phyloP scores from a whole-genome alignment of 2,888 invertebrate genomes.

The Kryphioiulus occultus region DNA sequence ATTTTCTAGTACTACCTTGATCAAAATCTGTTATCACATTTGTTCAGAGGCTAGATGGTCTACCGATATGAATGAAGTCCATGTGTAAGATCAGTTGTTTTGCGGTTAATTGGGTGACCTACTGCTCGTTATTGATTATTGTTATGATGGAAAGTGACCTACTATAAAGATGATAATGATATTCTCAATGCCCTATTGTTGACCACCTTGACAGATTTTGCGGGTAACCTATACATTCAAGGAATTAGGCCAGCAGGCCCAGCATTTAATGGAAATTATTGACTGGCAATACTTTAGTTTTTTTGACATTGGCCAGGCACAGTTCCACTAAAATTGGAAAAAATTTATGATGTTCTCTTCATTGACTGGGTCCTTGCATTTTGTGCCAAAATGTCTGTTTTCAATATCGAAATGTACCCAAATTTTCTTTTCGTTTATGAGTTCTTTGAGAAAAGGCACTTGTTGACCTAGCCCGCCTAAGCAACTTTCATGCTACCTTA shows the following conservation, averaged over 20 bases:
- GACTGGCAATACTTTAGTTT: background rate
- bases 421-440: background rate
- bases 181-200: background rate
- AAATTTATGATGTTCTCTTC: background rate
- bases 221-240: background rate
- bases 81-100: background rate
- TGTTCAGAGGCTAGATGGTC: background rate
- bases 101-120: background rate
- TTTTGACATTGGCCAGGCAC: background rate
- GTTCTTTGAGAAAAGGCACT: background rate
- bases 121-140: background rate
- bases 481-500: background rate
- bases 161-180: background rate
- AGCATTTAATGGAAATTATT: background rate
- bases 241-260: background rate
- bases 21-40: background rate
- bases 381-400: no score
- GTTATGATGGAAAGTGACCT: background rate
- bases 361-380: background rate
- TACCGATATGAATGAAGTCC: background rate
- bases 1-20: background rate
- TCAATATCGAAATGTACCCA: background rate
- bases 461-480: background rate
- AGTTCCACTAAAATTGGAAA: background rate
- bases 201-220: conserved; percentile 1